Base-by-base conservation (phyloP, 1,140 invertebrate genomes). In the Drosophila hydei region DNA sequence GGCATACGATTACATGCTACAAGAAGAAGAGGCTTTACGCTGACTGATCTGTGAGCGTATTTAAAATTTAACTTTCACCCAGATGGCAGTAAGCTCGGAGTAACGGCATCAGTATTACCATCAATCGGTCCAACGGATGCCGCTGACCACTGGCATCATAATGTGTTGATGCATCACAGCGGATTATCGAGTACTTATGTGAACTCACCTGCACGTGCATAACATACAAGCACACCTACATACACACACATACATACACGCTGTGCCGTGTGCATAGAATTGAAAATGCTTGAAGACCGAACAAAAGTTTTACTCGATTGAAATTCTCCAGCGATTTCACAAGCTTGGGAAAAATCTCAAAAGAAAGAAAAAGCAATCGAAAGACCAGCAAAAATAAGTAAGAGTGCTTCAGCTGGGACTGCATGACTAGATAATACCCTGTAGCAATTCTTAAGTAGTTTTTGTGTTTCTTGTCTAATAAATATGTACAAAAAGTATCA, bases 301-400 rank as follows among this genome's bases (percentile, higher is more conserved):
- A 54, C 75, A 64, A 55, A 47, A 47, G 36, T 45, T 60, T 60
- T 61, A 60, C 42, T 59, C 45, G 30, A 36, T 78, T 60, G 43
- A 69, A 72, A 64, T 70, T 79, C 71, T 77, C 27, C 56, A 36
- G 50, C 52, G 62, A 73, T 77, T 74, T 63, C 65, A 71, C 72
- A 51, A 50, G 79, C 54, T 64, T 84, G 83, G 50, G 71, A 87
- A 84, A 83, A 85, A 70, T 78, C 68, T 73, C 59, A 51, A 75
- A 68, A 68, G 56, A 75, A 83, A 76, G 72, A 83, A 79, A 79
- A 72, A 65, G 69, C 70, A 48, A 48, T 12, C 58, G 62, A 58
- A 69, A 51, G 62, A 25, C 55, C 47, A 55, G 64, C 42, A 59
- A 50, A 54, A 60, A 48, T 33, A 33, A 69, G n/a, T 50, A 50